Evolutionary conservation across 2,888 invertebrate genomes (phyloP).

Genomic region (Orgyia antiqua): DNA sequence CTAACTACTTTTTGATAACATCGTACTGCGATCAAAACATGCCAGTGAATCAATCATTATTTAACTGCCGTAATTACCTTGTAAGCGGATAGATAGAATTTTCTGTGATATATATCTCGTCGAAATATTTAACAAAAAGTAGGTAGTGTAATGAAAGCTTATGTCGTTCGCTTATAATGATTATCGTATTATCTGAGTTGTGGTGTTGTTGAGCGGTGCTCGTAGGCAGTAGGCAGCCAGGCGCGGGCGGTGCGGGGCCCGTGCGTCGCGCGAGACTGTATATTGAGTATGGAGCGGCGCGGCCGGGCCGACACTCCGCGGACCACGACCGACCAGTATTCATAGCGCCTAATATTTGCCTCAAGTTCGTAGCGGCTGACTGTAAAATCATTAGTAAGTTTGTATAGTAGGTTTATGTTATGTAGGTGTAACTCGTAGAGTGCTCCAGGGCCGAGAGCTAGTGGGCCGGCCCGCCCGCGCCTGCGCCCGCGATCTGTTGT

Average conservation of each 20-base stretch:
- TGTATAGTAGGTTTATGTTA: slow-evolving; percentile 27
- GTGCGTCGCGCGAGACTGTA: slow-evolving; percentile 17
- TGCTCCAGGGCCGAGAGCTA: slow-evolving; percentile 17
- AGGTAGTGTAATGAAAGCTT: slow-evolving; percentile 17
- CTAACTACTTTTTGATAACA: slow-evolving; percentile 3
- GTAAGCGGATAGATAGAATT: no score
- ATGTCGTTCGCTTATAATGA: slow-evolving; percentile 66
- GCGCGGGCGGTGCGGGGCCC: slow-evolving; percentile 18
- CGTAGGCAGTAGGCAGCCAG: no score
- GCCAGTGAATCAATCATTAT: neutral
- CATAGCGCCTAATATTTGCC: slow-evolving; percentile 30
- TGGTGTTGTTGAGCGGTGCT: slow-evolving; percentile 44
- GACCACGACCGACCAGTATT: slow-evolving; percentile 17
- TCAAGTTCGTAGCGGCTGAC: slow-evolving; percentile 15
- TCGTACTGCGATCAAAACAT: slow-evolving; percentile 4
- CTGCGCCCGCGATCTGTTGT: slow-evolving; percentile 49
- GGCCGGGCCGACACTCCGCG: slow-evolving; percentile 11
- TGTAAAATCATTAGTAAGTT: slow-evolving; percentile 30
- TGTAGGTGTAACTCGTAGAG: slow-evolving; percentile 9
- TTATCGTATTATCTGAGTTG: slow-evolving; percentile 66
- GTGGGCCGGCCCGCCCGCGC: slow-evolving; percentile 45
- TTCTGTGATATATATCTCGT: slow-evolving; percentile 2
- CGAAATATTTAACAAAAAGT: slow-evolving; percentile 4
- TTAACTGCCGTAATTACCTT: no score
- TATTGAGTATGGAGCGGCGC: slow-evolving; percentile 10